A percentile compares a stretch with the other conserved stretches of the same genome.
phyloP scores from a whole-genome alignment of 30 jellyfish, hydroid and myxozoan species.

The Aurelia coerulea region DNA sequence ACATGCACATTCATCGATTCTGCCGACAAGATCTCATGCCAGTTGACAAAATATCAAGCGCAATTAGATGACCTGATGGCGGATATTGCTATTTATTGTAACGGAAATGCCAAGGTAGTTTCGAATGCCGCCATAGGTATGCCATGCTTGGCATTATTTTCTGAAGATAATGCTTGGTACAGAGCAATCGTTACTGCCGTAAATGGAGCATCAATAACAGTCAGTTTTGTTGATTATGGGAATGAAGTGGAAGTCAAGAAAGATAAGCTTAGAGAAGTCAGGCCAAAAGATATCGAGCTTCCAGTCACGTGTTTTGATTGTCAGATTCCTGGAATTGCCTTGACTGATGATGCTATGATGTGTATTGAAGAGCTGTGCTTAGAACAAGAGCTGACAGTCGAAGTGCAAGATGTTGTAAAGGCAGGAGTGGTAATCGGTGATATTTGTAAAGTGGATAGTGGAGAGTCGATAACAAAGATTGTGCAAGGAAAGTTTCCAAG shows the following conservation, averaged over 20 bases:
- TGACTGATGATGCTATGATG: neutral
- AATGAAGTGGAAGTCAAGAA: conserved; percentile 43
- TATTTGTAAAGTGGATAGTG: neutral
- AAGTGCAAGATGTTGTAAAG: conserved; percentile 4
- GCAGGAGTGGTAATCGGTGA: conserved; percentile 11
- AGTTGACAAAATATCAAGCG: conserved; percentile 26
- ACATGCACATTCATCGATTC: conserved; percentile 42
- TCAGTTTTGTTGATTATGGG: conserved; percentile 58
- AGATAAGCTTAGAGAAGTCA: conserved; percentile 29
- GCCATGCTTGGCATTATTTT: conserved; percentile 40
- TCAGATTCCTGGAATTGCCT: conserved; percentile 21
- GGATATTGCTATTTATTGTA: conserved; percentile 47
- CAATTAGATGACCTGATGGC: conserved; percentile 74
- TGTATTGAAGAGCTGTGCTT: conserved; percentile 21
- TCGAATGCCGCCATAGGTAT: conserved; percentile 4
- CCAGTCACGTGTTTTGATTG: conserved; percentile 72
- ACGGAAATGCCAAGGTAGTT: neutral
- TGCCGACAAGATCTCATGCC: conserved; percentile 39
- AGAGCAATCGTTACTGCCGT: conserved; percentile 35
- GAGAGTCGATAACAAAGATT: conserved; percentile 27
- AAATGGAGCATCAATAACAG: conserved; percentile 3
- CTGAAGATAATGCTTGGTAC: conserved; percentile 63
- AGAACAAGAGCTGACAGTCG: conserved; percentile 18
- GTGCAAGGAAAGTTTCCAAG: neutral
- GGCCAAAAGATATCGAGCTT: conserved; percentile 11